Conservation (phyloP, 2,797 vertebrate genomes). For the Acanthurus tractus region DNA sequence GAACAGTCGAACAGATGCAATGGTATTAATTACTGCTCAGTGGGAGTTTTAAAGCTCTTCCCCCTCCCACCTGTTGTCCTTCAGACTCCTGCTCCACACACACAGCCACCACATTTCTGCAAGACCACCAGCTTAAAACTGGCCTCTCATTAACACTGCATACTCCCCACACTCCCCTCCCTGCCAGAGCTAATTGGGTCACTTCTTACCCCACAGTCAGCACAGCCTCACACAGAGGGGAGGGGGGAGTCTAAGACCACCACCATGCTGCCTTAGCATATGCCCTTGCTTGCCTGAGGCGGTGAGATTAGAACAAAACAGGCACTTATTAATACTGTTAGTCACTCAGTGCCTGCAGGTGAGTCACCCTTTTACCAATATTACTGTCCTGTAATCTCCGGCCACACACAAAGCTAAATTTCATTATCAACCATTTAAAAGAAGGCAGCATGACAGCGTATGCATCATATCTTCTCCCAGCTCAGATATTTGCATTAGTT, state of each 20-base stretch:
- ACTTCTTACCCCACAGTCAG: slow-evolving; percentile 79
- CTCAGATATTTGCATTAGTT: slow-evolving; percentile 49
- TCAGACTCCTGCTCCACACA: slow-evolving; percentile 54
- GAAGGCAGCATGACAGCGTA: slow-evolving; percentile 23
- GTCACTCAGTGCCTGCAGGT: slow-evolving; percentile 71
- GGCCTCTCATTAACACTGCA: slow-evolving; percentile 69
- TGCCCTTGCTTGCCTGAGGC: slow-evolving; percentile 63
- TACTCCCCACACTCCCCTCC: slow-evolving; percentile 4
- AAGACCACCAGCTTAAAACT: slow-evolving; percentile 75
- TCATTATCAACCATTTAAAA: slow-evolving; percentile 51
- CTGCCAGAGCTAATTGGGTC: slow-evolving; percentile 80
- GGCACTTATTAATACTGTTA: slow-evolving; percentile 72
- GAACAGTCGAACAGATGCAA: slow-evolving; percentile 65
- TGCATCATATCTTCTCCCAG: slow-evolving; percentile 42
- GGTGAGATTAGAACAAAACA: slow-evolving; percentile 71
- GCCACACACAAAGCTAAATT: slow-evolving; percentile 36
- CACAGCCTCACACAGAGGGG: slow-evolving; percentile 57
- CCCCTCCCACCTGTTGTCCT: slow-evolving; percentile 80
- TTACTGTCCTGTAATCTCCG: slow-evolving; percentile 52
- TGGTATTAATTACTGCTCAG: slow-evolving; percentile 75
- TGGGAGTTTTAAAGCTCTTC: slow-evolving; percentile 64
- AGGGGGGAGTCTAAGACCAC: slow-evolving; percentile 67
- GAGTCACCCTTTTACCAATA: slow-evolving; percentile 60
- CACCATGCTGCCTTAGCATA: slow-evolving; percentile 72
- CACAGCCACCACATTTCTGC: slow-evolving; percentile 38